phyloP scores from a whole-genome alignment of 2,797 vertebrate species.

The Spondyliosoma cantharus region DNA sequence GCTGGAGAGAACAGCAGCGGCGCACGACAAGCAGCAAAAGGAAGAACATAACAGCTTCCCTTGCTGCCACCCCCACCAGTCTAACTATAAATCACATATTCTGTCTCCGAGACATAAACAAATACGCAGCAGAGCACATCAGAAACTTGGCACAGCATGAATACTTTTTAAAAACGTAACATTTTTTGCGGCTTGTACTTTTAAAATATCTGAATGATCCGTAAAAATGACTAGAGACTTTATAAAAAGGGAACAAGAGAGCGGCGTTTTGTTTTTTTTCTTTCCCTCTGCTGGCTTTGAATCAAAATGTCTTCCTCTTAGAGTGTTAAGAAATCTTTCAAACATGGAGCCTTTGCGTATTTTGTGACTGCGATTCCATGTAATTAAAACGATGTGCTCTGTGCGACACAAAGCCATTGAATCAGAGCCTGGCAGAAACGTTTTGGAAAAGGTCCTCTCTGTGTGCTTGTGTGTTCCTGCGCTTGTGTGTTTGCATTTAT shows the following conservation, averaged over 20 bases:
- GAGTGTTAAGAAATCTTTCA: constrained; percentile 36
- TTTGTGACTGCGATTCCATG: constrained; percentile 56
- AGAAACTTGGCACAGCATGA: constrained; percentile 80
- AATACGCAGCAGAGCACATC: constrained; percentile 77
- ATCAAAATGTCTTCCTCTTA: constrained; percentile 50
- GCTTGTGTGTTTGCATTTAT: constrained; percentile 34
- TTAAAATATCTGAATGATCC: constrained; percentile 75
- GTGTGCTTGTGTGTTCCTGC: constrained; percentile 33
- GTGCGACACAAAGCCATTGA: constrained; percentile 48
- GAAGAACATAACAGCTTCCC: constrained; percentile 83
- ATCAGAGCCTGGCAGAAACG: constrained; percentile 47
- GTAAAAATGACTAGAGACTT: constrained; percentile 68
- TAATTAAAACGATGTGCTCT: constrained; percentile 59
- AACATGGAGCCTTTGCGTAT: constrained; percentile 54
- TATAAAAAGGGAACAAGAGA: constrained; percentile 62
- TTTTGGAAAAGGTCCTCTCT: constrained; percentile 34
- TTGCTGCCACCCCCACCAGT: constrained; percentile 81
- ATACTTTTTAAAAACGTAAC: constrained; percentile 71
- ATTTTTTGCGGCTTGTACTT: constrained; percentile 73
- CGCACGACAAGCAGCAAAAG: constrained; percentile 80
- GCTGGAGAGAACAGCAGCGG: constrained; percentile 78
- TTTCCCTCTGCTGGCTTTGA: constrained; percentile 39
- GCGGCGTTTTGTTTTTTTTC: constrained; percentile 16
- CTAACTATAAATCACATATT: constrained; percentile 82
- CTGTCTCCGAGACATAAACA: constrained; percentile 83